These are phyloP conservation scores for Gonocerus acuteangulatus DNA, from an alignment of 2,888 invertebrate genomes.

Conservation along the genomic window DNA sequence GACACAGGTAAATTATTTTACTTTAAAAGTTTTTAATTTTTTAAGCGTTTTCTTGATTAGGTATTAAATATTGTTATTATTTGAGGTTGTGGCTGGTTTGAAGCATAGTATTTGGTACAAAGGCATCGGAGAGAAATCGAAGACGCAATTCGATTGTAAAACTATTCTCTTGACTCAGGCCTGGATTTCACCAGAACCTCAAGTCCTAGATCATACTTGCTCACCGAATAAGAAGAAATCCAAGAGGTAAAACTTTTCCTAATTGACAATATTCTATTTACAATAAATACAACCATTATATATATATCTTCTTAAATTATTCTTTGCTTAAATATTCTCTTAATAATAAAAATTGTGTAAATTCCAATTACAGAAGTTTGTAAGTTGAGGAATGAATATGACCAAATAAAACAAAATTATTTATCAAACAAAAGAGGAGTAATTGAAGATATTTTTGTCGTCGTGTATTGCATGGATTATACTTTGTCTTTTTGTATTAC, in stretches of 20 bases:
- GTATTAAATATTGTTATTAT: no score
- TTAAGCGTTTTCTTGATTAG: no score
- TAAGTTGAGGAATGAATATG: conserved; percentile 1
- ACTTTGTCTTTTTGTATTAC: no score
- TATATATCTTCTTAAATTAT: no score
- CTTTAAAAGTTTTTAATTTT: not conserved
- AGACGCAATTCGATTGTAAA: conserved; percentile 7
- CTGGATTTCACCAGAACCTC: conserved; percentile 27
- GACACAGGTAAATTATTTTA: conserved; percentile 17
- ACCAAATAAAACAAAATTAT: no score
- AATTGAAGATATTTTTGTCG: no score
- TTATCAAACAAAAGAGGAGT: no score
- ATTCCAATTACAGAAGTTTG: conserved; percentile 9
- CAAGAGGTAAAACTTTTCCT: not conserved
- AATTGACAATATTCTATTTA: not conserved
- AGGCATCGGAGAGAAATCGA: conserved; percentile 6
- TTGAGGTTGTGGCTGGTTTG: conserved; percentile 29
- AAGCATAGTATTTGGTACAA: conserved; percentile 21
- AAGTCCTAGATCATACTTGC: not conserved
- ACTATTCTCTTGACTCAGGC: conserved; percentile 17
- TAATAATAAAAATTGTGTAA: no score
- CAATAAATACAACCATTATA: no score
- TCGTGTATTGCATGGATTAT: no score
- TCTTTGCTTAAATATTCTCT: no score
- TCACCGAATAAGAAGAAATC: not conserved